These are phyloP conservation scores for Glaucidium brasilianum DNA, from an alignment of 2,113 vertebrate species.

Conservation along the genomic window DNA sequence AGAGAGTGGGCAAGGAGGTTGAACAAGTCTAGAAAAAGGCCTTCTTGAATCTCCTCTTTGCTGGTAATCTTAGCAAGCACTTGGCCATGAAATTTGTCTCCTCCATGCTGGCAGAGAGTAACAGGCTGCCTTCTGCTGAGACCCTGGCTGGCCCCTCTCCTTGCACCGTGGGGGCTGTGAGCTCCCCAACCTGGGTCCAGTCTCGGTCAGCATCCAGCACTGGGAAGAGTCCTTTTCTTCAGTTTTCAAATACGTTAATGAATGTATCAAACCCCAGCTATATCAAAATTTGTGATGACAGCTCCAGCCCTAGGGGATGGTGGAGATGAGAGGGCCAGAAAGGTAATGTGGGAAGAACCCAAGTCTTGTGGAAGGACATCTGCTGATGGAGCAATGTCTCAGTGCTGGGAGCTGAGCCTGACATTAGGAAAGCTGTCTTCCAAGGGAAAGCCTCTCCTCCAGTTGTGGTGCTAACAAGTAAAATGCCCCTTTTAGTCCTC, in stretches of 20 bases:
- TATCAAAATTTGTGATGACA: neutral
- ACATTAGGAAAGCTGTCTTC: neutral
- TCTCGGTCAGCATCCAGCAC: neutral
- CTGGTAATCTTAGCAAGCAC: neutral
- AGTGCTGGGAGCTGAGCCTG: neutral
- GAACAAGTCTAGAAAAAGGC: neutral
- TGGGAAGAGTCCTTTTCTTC: neutral
- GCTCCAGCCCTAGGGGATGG: neutral
- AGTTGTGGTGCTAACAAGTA: neutral
- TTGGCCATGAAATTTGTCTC: neutral
- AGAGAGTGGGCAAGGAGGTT: neutral
- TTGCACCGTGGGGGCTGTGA: neutral
- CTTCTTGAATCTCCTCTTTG: neutral
- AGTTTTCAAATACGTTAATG: neutral
- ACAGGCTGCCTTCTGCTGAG: neutral
- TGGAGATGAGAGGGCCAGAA: neutral
- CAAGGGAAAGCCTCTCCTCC: neutral
- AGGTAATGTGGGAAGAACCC: neutral
- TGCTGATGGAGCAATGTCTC: accelerated
- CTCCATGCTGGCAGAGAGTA: neutral
- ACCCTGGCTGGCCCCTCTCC: neutral
- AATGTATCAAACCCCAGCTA: neutral
- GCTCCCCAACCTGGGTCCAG: neutral
- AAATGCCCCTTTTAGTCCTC: neutral
- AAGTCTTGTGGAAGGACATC: neutral